These are phyloP conservation scores for Xiphophorus maculatus DNA, from an alignment of 2,113 vertebrate species.

Conservation along the genomic window DNA sequence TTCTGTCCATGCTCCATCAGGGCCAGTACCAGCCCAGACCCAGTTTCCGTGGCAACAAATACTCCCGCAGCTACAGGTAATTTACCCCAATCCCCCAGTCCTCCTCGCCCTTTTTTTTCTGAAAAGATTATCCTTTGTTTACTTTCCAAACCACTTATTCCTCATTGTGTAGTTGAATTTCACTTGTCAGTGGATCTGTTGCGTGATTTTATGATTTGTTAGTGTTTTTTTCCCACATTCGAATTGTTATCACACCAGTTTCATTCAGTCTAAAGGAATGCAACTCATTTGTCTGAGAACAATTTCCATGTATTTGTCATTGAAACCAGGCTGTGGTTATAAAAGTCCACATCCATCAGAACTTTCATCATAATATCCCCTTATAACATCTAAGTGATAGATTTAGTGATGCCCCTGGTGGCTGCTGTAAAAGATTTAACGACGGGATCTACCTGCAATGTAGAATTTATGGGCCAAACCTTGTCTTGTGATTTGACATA, in stretches of 20 bases:
- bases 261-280: conserved; percentile 59
- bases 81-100: conserved; percentile 41
- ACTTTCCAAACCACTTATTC: conserved; percentile 60
- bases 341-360: conserved; percentile 52
- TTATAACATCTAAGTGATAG: conserved; percentile 43
- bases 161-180: conserved; percentile 60
- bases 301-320: not conserved
- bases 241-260: conserved; percentile 55
- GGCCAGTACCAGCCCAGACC: conserved; percentile 99
- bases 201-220: conserved; percentile 52
- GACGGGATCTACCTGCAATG: conserved; percentile 44
- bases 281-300: conserved; percentile 54
- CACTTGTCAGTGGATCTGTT: conserved; percentile 45
- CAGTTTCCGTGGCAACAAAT: conserved; percentile 99
- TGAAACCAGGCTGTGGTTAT: conserved; percentile 8
- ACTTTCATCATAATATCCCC: conserved; percentile 35
- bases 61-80: conserved; percentile 98
- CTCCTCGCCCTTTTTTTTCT: not conserved
- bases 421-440: conserved; percentile 59
- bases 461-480: conserved; percentile 40
- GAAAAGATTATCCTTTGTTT: conserved; percentile 47
- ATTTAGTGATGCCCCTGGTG: conserved; percentile 55
- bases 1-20: conserved; percentile 99
- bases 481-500: conserved; percentile 46
- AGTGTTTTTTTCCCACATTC: conserved; percentile 46